Conservation (phyloP, 2,888 invertebrate genomes). For the Ormia ochracea region DNA sequence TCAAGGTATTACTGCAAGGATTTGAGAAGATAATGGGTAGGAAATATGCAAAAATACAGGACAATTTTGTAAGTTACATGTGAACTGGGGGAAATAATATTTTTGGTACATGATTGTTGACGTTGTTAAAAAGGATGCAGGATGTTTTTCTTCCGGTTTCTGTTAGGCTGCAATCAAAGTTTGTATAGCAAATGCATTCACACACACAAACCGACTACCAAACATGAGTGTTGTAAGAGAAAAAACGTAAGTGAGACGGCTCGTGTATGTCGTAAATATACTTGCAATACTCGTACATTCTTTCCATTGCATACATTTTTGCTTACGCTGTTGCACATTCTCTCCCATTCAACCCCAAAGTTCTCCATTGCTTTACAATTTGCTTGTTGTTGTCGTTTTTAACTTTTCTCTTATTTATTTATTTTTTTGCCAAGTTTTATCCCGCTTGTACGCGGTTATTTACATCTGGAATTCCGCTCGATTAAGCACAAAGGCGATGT, state of each 20-base stretch:
- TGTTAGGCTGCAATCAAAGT: conserved; percentile 55
- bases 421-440: conserved; percentile 32
- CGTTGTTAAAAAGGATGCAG: conserved; percentile 53
- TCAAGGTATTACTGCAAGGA: not conserved
- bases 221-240: not conserved
- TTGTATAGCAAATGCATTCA: conserved; percentile 9
- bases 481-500: conserved; percentile 63
- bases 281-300: conserved; percentile 29
- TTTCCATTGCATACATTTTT: not conserved
- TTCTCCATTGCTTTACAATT: conserved; percentile 6
- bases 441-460: conserved; percentile 59
- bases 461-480: conserved; percentile 66
- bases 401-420: not conserved
- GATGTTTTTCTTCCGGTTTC: conserved; percentile 54
- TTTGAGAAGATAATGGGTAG: conserved; percentile 28
- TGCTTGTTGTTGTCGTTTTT: conserved; percentile 2
- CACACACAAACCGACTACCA: not conserved
- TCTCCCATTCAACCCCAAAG: not conserved
- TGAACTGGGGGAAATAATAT: conserved; percentile 2
- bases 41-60: conserved; percentile 14
- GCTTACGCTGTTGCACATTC: conserved; percentile 35
- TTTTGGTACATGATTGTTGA: conserved; percentile 43
- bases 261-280: conserved; percentile 50
- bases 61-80: not conserved
- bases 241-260: conserved; percentile 37